Conservation (phyloP, 2,797 vertebrate species). For the Malacoctenus gilli region DNA sequence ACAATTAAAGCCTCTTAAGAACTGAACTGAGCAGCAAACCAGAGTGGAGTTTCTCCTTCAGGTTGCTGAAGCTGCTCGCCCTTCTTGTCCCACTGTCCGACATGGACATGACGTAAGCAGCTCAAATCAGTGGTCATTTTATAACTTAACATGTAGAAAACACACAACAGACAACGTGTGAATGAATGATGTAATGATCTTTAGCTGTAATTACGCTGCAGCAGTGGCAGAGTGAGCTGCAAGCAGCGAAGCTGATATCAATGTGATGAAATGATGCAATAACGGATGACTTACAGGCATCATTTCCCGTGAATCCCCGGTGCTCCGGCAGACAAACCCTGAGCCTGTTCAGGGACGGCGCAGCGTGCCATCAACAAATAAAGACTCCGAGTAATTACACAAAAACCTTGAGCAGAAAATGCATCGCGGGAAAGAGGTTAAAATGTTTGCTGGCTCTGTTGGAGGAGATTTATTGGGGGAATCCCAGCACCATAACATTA, state of each 20-base stretch:
- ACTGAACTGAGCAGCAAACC: too few species aligned
- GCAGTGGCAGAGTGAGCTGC: constrained; percentile 1
- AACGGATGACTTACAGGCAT: constrained; percentile 12
- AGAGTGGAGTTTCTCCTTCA: too few species aligned
- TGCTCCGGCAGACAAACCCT: background rate
- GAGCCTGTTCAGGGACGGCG: background rate
- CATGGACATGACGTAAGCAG: too few species aligned
- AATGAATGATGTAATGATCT: too few species aligned
- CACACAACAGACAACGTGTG: too few species aligned
- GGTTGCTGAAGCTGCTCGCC: too few species aligned
- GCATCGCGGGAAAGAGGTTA: background rate
- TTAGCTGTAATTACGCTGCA: constrained; percentile 7
- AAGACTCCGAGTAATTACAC: background rate
- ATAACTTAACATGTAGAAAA: too few species aligned
- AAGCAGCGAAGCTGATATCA: constrained; percentile 18
- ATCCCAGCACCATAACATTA: background rate
- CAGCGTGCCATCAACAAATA: background rate
- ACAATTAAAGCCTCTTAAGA: too few species aligned
- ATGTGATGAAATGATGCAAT: constrained; percentile 18
- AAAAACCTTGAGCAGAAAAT: background rate
- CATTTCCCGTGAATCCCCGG: constrained; percentile 17
- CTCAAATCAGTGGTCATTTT: too few species aligned
- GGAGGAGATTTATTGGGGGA: background rate
- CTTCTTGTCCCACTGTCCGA: too few species aligned
- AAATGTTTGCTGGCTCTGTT: background rate